Conservation (phyloP, 1,140 invertebrate species). For the Metaphire vulgaris region DNA sequence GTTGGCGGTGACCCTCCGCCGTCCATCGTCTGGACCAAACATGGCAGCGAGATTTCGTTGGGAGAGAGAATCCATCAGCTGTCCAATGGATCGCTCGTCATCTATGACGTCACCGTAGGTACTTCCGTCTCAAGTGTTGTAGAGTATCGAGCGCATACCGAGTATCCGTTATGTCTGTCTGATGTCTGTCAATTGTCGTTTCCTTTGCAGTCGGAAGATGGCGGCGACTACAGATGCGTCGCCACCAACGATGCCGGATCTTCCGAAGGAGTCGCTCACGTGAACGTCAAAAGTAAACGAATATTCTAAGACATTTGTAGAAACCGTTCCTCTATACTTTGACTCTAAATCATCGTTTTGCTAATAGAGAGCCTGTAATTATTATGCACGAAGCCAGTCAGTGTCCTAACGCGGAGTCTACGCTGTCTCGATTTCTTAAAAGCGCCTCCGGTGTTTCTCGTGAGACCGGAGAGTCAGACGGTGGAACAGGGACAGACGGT, state of each 20-base stretch:
- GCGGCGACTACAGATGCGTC: conserved; percentile 51
- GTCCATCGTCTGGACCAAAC: conserved; percentile 51
- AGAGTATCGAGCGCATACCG: no score
- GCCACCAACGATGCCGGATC: conserved; percentile 51
- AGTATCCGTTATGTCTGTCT: no score
- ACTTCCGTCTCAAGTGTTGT: no score
- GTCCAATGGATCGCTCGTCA: conserved; percentile 48
- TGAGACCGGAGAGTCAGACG: conserved; percentile 39
- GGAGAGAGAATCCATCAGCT: conserved; percentile 42
- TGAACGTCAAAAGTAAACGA: conserved; percentile 40
- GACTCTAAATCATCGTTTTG: no score
- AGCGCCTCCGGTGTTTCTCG: no score
- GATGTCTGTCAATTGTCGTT: not conserved
- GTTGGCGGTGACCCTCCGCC: conserved; percentile 46
- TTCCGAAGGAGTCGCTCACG: conserved; percentile 43
- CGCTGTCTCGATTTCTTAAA: no score
- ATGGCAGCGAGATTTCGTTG: conserved; percentile 41
- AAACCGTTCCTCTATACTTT: no score
- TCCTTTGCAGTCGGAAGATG: conserved; percentile 45
- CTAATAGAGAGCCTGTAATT: no score
- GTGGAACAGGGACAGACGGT: conserved; percentile 44
- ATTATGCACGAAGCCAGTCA: no score
- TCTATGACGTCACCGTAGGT: conserved; percentile 46
- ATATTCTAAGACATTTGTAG: no score
- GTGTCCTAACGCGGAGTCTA: no score